Conservation (phyloP, 37 sponge, comb jelly and placozoan species). For the Bolinopsis microptera region DNA sequence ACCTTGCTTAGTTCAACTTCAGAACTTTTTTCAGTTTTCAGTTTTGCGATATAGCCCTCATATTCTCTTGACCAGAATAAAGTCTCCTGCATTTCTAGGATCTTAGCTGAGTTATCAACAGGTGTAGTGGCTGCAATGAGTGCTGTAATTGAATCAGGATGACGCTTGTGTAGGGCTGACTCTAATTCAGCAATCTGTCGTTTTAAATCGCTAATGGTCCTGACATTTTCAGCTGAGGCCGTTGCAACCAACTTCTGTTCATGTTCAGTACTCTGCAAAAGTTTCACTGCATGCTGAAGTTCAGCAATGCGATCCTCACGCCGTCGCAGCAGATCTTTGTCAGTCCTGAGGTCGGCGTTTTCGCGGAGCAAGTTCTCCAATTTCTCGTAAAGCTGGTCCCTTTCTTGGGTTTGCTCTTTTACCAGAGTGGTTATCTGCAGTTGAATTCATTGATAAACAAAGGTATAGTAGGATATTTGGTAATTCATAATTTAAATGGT, state of each 20-base stretch:
- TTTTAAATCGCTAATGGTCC: slow-evolving; percentile 41
- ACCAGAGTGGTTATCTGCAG: slow-evolving; percentile 24
- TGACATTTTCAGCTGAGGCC: neutral
- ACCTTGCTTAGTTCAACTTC: neutral
- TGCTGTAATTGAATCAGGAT: slow-evolving; percentile 56
- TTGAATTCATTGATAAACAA: neutral
- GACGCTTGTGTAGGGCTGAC: slow-evolving; percentile 17
- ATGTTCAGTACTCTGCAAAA: slow-evolving; percentile 6
- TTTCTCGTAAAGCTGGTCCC: slow-evolving; percentile 8
- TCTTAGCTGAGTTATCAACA: neutral
- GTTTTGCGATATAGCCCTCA: neutral
- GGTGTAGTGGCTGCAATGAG: slow-evolving; percentile 16
- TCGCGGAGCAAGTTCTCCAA: slow-evolving; percentile 10
- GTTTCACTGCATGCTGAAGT: neutral
- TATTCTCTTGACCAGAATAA: neutral
- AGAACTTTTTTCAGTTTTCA: neutral
- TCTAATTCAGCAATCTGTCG: slow-evolving; percentile 55
- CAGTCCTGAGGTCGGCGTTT: slow-evolving; percentile 1
- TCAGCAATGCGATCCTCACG: slow-evolving; percentile 45
- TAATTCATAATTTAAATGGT: neutral
- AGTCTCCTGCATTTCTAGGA: slow-evolving; percentile 42
- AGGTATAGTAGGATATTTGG: too few relatives aligned
- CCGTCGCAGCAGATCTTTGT: neutral
- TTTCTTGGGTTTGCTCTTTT: slow-evolving; percentile 12
- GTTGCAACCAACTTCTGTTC: neutral